Evolutionary conservation across 2,888 invertebrate genomes (phyloP), one percentile per base, ranked within the genome.

Genomic region (Cactoblastis cactorum): DNA sequence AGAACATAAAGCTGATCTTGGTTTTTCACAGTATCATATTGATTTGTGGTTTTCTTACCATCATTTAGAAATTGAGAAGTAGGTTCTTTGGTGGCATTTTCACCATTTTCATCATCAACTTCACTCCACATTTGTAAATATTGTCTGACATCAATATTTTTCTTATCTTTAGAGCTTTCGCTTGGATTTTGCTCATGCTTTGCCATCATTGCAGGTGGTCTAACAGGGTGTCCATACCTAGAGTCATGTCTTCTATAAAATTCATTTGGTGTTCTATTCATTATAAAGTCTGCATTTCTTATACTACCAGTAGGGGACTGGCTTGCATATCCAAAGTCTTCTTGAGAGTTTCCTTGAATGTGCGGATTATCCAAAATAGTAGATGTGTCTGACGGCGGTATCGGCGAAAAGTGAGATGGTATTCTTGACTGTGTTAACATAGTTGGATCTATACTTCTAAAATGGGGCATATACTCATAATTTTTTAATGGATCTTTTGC

Each of bases 51-150:
- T 59, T 62, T 73, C 52, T 57, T 73, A 41, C 54, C 34, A 49
- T 68, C 65, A 61, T 55, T 70, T 38, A 65, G 53, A 33, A 65
- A 60, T 60, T 74, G 68, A 50, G 59, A 46, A 51, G 58, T 53
- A 38, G 61, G 61, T 59, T 81, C 78, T 64, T 81, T 84, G 55
- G 56, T 66, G 56, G 33, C 12, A 34, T 68, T 75, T 53, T 78
- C 76, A 59, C 62, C 63, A 54, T 68, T 69, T 62, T 86, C 90
- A 49, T 90, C 90, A 67, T 88, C 89, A 39, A 85, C 90, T 71
- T 90, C 90, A 80, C 82, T 89, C 90, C 90, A 90, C 81, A 82
- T 88, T 78, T 86, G 82, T 43, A 90, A 69, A 71, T 85, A 90
- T 61, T 90, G 89, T 56, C 90, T 75, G 3, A 90, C 82, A 79